Percentiles rank a stretch among this genome's conserved stretches.
phyloP scores from a whole-genome alignment of 2,888 invertebrate species.

The Apodemia mormo region DNA sequence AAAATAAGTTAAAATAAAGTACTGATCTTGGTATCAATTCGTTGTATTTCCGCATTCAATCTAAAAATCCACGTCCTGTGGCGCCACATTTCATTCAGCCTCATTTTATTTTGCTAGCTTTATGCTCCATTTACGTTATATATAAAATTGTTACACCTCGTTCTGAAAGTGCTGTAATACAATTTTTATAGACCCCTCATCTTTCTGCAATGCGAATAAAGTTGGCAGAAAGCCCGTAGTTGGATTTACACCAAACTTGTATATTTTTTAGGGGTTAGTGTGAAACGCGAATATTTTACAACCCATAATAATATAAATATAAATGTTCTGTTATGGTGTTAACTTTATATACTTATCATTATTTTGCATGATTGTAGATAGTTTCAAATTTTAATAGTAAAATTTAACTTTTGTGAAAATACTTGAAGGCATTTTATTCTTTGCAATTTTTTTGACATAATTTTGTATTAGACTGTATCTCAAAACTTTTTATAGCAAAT shows the following conservation, averaged over 20 bases:
- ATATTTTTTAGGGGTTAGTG: conserved; percentile 44
- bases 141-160: conserved; percentile 34
- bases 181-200: conserved; percentile 59
- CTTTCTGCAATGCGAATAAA: conserved; percentile 62
- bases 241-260: conserved; percentile 54
- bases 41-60: conserved; percentile 2
- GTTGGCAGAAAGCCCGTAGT: conserved; percentile 59
- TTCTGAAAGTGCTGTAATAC: conserved; percentile 43
- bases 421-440: no score
- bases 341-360: not conserved
- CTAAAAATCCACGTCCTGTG: conserved; percentile 8
- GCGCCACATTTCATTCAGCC: conserved; percentile 11
- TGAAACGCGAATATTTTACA: conserved; percentile 41
- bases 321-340: conserved; percentile 21
- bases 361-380: no score
- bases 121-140: conserved; percentile 24
- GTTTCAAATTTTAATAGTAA: no score
- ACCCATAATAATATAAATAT: conserved; percentile 40
- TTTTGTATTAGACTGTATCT: no score
- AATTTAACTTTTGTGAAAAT: no score
- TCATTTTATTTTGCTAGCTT: conserved; percentile 22
- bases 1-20: not conserved
- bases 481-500: no score
- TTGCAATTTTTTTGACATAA: no score
- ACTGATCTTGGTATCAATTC: not conserved